A percentile compares a stretch with the other conserved stretches of the same genome.
Conservation (phyloP, 2,888 invertebrate genomes). For the Temnothorax unifasciatus region DNA sequence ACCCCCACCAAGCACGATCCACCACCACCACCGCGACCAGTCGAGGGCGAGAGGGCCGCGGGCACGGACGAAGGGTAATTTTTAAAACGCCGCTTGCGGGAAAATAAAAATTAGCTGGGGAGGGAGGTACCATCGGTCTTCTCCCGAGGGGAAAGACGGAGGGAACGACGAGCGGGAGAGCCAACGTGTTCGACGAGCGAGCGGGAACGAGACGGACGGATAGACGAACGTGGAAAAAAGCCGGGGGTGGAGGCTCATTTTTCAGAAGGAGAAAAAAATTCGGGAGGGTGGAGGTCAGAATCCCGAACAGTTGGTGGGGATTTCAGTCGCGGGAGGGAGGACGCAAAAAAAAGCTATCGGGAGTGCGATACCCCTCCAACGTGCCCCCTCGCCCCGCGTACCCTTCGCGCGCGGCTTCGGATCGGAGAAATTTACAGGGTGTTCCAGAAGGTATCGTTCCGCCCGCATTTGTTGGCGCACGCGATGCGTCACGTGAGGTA, state of each 20-base stretch:
- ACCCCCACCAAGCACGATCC: conserved; percentile 59
- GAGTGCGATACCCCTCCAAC: conserved; percentile 50
- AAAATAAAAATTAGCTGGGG: conserved; percentile 83
- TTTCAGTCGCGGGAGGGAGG: conserved; percentile 28
- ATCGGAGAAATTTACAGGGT: conserved; percentile 79
- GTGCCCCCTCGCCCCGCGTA: background rate
- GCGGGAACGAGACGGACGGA: conserved; percentile 45
- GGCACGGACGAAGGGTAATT: conserved; percentile 79
- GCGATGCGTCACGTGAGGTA: conserved; percentile 75
- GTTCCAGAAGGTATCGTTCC: conserved; percentile 75
- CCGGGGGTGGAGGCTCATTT: conserved; percentile 68
- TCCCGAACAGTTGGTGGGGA: conserved; percentile 53
- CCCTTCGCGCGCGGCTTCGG: conserved; percentile 50
- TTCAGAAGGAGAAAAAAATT: conserved; percentile 68
- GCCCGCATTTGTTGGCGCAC: conserved; percentile 69
- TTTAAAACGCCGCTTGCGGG: conserved; percentile 84
- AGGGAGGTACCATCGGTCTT: conserved; percentile 71
- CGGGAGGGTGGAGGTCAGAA: conserved; percentile 60
- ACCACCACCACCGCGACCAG: conserved; percentile 21
- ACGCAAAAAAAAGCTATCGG: conserved; percentile 55
- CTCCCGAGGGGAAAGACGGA: conserved; percentile 51
- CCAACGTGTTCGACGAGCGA: conserved; percentile 28
- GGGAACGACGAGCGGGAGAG: conserved; percentile 57
- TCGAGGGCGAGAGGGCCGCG: conserved; percentile 37
- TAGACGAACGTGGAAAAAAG: conserved; percentile 54